Evolutionary conservation across 1,140 invertebrate genomes (phyloP).

Genomic region (Zaprionus ornatus): DNA sequence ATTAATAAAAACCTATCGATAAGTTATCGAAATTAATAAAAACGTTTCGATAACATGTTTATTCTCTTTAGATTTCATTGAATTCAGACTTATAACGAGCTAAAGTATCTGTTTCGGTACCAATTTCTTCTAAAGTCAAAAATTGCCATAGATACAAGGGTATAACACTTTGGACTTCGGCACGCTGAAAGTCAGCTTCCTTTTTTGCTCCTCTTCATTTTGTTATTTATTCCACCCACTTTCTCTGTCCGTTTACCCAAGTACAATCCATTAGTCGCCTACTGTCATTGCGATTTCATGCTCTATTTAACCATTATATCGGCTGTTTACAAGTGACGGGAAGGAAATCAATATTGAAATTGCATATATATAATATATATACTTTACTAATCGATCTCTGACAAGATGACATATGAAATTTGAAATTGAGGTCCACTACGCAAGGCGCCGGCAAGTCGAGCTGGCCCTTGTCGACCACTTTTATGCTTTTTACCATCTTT

Average conservation of each 20-base stretch:
- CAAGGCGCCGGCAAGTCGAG: not conserved
- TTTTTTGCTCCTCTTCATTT: not conserved
- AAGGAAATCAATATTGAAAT: not conserved
- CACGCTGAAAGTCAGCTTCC: not conserved
- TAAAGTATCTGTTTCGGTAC: too few relatives aligned
- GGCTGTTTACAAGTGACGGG: not conserved
- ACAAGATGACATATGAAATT: slow-evolving; percentile 82
- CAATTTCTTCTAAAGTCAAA: too few relatives aligned
- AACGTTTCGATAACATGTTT: too few relatives aligned
- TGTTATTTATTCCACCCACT: not conserved
- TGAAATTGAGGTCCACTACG: slow-evolving; percentile 54
- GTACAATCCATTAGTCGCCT: not conserved
- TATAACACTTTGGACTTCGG: too few relatives aligned
- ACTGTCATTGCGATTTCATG: not conserved
- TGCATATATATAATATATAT: slow-evolving; percentile 36
- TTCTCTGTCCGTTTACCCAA: not conserved
- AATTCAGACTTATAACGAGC: too few relatives aligned
- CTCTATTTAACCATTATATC: not conserved
- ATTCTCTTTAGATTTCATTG: too few relatives aligned
- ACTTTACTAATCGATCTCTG: slow-evolving; percentile 69
- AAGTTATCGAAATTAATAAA: too few relatives aligned
- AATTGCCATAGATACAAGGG: too few relatives aligned
- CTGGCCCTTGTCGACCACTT: slow-evolving; percentile 29
- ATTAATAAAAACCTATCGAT: too few relatives aligned
- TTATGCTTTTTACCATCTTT: slow-evolving; percentile 84